These are phyloP conservation scores for Epinephelus moara DNA, from an alignment of 2,113 vertebrate genomes.

Conservation along the genomic window DNA sequence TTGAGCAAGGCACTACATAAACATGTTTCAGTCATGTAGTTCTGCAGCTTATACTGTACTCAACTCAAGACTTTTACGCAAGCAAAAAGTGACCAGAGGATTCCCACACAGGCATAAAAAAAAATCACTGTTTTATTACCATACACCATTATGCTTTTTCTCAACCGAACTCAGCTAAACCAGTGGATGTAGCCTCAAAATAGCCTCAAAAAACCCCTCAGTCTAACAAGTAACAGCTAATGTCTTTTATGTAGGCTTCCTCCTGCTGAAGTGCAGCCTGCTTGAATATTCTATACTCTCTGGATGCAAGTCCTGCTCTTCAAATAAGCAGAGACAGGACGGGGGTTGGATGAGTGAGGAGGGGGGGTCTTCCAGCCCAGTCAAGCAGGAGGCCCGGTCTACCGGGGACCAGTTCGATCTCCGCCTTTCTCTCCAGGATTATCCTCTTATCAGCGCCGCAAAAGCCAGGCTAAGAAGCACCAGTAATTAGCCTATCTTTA, in stretches of 20 bases:
- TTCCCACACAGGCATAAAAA: conserved; percentile 28
- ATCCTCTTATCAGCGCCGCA: conserved; percentile 84
- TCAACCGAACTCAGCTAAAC: conserved; percentile 15
- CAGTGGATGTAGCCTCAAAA: conserved; percentile 15
- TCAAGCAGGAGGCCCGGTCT: conserved; percentile 76
- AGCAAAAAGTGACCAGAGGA: conserved; percentile 1
- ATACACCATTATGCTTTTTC: background rate
- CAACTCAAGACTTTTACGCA: background rate
- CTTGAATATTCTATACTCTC: conserved; percentile 80
- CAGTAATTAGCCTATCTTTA: conserved; percentile 88
- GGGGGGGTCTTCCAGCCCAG: conserved; percentile 70
- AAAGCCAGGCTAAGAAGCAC: conserved; percentile 83
- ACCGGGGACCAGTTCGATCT: conserved; percentile 82
- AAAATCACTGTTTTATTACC: background rate
- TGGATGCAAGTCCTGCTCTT: conserved; percentile 57
- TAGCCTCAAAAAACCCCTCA: conserved; percentile 32
- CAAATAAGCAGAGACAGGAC: conserved; percentile 59
- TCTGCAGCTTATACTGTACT: background rate
- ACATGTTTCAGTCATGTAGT: background rate
- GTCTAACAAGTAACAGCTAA: conserved; percentile 44
- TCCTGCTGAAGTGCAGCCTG: conserved; percentile 66
- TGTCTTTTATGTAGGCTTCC: conserved; percentile 55
- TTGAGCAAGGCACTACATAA: conserved; percentile 12
- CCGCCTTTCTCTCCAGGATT: conserved; percentile 84
- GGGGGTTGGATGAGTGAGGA: conserved; percentile 37